Percentiles rank a stretch among this genome's conserved stretches.
Evolutionary conservation across 2,888 invertebrate species (phyloP).

Genomic region (Rhingia rostrata): DNA sequence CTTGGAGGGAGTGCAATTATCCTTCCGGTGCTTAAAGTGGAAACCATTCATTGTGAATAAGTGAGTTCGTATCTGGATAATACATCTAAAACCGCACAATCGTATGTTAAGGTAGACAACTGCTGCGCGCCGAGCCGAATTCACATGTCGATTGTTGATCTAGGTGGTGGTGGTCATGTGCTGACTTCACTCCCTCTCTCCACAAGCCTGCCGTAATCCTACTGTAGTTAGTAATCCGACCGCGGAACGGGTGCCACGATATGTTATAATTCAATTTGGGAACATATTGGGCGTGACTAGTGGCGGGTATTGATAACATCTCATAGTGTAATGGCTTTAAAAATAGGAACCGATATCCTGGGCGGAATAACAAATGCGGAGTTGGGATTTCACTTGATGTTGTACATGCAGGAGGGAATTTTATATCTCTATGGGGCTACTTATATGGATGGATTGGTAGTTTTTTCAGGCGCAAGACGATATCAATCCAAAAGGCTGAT

Average conservation of each 20-base stretch:
- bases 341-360: neutral
- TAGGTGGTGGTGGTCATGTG: neutral
- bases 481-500: too few species aligned
- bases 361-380: neutral
- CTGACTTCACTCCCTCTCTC: neutral
- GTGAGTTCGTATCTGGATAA: slow-evolving; percentile 51
- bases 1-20: slow-evolving; percentile 59
- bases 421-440: too few species aligned
- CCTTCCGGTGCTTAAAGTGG: slow-evolving; percentile 47
- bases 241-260: slow-evolving; percentile 13
- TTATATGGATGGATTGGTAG: too few species aligned
- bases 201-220: slow-evolving; percentile 13
- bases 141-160: slow-evolving; percentile 30
- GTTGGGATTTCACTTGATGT: too few species aligned
- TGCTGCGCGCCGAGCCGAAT: neutral
- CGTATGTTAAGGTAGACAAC: slow-evolving; percentile 18
- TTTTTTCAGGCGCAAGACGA: too few species aligned
- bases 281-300: slow-evolving; percentile 36
- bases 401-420: too few species aligned
- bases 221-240: slow-evolving; percentile 5
- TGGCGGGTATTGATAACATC: slow-evolving; percentile 29
- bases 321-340: slow-evolving; percentile 6
- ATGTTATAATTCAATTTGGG: slow-evolving; percentile 44
- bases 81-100: slow-evolving; percentile 52
- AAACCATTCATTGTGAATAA: slow-evolving; percentile 48